phyloP scores from a whole-genome alignment of 2,888 invertebrate genomes.

The Eudasyphora cyanicolor region DNA sequence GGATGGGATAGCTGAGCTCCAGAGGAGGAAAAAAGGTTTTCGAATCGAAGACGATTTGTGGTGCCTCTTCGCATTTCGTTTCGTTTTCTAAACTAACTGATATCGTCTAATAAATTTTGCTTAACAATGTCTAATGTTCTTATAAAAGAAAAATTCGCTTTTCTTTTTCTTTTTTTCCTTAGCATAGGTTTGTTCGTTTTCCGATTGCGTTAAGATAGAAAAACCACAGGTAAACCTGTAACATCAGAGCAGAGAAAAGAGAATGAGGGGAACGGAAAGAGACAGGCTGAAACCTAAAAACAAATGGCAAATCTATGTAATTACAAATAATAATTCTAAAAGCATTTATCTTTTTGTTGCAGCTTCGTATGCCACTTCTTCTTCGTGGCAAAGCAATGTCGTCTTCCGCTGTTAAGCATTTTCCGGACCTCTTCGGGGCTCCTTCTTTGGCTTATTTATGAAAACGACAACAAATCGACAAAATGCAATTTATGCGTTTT shows the following conservation, averaged over 20 bases:
- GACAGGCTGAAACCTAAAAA: constrained; percentile 70
- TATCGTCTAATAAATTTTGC: constrained; percentile 63
- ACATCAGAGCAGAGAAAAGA: no score
- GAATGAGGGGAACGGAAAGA: constrained; percentile 37
- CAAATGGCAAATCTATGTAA: constrained; percentile 71
- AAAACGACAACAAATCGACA: constrained; percentile 79
- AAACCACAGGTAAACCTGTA: constrained; percentile 49
- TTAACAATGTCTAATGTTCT: constrained; percentile 55
- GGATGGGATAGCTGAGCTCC: not conserved
- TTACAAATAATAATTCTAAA: constrained; percentile 78
- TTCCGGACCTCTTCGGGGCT: not conserved
- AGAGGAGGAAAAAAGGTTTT: not conserved
- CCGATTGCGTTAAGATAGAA: not conserved
- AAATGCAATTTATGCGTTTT: constrained; percentile 78
- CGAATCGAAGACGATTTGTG: not conserved
- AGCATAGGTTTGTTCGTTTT: not conserved
- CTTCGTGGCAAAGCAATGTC: not conserved
- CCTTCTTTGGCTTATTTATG: constrained; percentile 72
- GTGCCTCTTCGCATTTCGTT: constrained; percentile 25
- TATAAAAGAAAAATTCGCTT: constrained; percentile 63
- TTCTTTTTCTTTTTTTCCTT: constrained; percentile 7
- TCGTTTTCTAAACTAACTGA: constrained; percentile 48
- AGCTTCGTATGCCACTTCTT: not conserved
- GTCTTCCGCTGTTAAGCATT: not conserved
- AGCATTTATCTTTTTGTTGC: constrained; percentile 76